Evolutionary conservation across 2,888 invertebrate genomes (phyloP).

Genomic region (Stenurella melanura): DNA sequence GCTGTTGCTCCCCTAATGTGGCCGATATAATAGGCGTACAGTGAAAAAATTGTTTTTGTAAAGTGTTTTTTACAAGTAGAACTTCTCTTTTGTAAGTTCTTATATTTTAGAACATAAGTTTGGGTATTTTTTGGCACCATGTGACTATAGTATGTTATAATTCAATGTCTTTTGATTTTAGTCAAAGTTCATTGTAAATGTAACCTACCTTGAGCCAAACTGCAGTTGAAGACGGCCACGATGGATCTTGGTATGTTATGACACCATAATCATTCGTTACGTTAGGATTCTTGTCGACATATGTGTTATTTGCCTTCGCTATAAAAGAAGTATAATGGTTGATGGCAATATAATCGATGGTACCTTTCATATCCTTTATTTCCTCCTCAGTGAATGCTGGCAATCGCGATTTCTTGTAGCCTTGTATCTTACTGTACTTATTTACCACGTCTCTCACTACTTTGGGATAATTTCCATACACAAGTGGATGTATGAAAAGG

Average conservation of each 20-base stretch:
- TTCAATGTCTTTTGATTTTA: too few relatives aligned
- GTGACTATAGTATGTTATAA: too few relatives aligned
- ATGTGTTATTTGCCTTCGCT: conserved; percentile 63
- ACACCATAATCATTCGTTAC: conserved; percentile 62
- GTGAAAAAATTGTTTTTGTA: too few relatives aligned
- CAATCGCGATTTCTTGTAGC: conserved; percentile 75
- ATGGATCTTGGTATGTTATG: conserved; percentile 71
- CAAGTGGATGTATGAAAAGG: conserved; percentile 76
- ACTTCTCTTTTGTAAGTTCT: too few relatives aligned
- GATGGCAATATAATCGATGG: conserved; percentile 83
- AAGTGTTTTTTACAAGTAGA: too few relatives aligned
- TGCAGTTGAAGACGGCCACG: conserved; percentile 68
- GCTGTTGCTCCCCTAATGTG: too few relatives aligned
- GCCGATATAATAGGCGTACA: too few relatives aligned
- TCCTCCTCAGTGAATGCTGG: conserved; percentile 79
- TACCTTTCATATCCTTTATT: conserved; percentile 76
- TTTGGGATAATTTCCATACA: conserved; percentile 80
- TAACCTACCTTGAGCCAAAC: not conserved
- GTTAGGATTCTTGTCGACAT: conserved; percentile 28
- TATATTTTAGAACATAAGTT: too few relatives aligned
- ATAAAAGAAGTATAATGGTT: conserved; percentile 82
- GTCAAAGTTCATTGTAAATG: too few relatives aligned
- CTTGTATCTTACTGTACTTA: conserved; percentile 76
- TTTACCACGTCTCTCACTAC: conserved; percentile 78
- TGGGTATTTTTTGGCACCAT: too few relatives aligned